Evolutionary conservation across 2,797 vertebrate genomes (phyloP), one percentile per base, ranked within the genome.

Genomic region (Liparis tanakae): DNA sequence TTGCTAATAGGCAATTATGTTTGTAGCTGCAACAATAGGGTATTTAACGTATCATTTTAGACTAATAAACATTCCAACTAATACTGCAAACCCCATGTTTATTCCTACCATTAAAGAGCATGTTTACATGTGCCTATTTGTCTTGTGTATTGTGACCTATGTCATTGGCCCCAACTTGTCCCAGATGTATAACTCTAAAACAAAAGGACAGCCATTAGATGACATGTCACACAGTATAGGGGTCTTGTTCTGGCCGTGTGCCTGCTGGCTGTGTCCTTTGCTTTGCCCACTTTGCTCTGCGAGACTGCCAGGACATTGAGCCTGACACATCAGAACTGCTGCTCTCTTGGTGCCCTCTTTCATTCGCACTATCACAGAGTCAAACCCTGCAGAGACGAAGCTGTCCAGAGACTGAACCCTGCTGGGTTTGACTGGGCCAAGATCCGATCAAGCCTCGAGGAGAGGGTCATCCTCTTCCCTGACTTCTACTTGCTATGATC

Each of bases 401-500:
- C 91, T 89, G 91, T 93, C 92, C 93, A 94, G 92, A 94, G 92
- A 94, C 91, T 82, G 77, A 86, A 86, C 84, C 91, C 93, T 87
- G 85, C 89, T 86, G 92, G 91, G 90, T 94, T 93, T 92, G 92
- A 92, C 94, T 94, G 92, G 94, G 93, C 94, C 91, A 94, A 93
- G 92, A 94, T 94, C 93, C 76, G 90, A 94, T 94, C 92, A 92
- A 94, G 94, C 93, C 94, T 92, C 41, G 89, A 94, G 92, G 93
- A 93, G 89, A 93, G 91, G 93, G 93, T 94, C 92, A 94, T 91
- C 89, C 89, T 93, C 91, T 88, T 93, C 91, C 89, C 90, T 89
- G 93, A 94, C 92, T 94, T 92, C 90, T 83, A 90, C 93, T 93
- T 89, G 90, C 93, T 94, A 91, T 94, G 94, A 95, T 95, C 93